Evolutionary conservation across 2,888 invertebrate genomes (phyloP), one percentile per base, ranked within the genome.

Genomic region (Gonocerus acuteangulatus): DNA sequence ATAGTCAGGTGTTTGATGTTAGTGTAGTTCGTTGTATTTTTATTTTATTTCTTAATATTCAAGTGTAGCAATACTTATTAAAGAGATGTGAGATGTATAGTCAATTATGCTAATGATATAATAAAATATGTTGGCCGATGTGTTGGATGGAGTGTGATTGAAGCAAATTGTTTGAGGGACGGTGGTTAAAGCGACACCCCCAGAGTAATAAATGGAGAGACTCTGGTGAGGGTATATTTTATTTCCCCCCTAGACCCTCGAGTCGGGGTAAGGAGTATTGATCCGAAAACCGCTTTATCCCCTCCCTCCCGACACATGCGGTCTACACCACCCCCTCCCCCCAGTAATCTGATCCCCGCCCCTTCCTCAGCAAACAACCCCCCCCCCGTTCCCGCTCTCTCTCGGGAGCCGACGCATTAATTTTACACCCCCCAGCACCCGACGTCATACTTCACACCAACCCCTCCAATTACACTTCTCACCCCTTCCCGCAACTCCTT

Each of bases 141-240:
- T 9, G 27, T 27, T 27, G 9, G 27, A 9, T 4, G 47, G 36
- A 48, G 49, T 48, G 58, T 54, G 54, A 54, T 54, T 54, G 54
- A 54, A 54, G 54, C 54, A 54, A 54, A 54, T 54, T 54, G 54
- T 54, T 54, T 64, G 69, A 69, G 68, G 68, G 67, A 67, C 62
- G 66, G 64, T 49, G 22, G 54, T 42, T 36, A 36, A 42, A 54
- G 42, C 39, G 39, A 54, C 54, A 54, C 39, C 23, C 42, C 54
- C 54, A 19, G 34, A 34, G 32, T 34, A 51, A 34, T 34, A 34
- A 34, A 19, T 39, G 54, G 39, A 34, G 36, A 9, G 22, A 9
- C 18, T 16, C n/a, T 9, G 36, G 47, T 16, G 57, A 1, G 27
- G 34, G 47, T 39, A 42, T 22, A 49, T 32, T 42, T 44, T 49